Evolutionary conservation across 37 sponge, comb jelly and placozoan species (phyloP), one percentile per base, ranked within the genome.

Genomic region (Ephydatia muelleri): DNA sequence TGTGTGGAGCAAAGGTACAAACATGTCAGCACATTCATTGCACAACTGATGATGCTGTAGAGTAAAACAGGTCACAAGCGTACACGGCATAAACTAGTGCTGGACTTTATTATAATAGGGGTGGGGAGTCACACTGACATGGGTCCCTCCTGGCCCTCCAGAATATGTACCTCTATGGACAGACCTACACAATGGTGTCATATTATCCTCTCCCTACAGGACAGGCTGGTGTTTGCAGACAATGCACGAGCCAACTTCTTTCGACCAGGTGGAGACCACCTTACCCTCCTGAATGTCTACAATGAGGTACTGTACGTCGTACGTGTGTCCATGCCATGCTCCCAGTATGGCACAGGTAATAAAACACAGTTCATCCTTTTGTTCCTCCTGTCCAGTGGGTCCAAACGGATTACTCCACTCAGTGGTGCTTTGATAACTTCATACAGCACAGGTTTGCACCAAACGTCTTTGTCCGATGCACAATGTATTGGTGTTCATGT

Each of bases 341-440:
- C 28, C 70, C 29, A 28, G 5, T 28, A 68, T 28, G 8, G 3
- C 5, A 6, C 4, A 26, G n/a, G n/a, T 25, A 47, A 28, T 43
- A 23, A 43, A 40, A 31, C 47, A 47, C 16, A 39, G 30, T 3
- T 13, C n/a, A n/a, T n/a, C 68, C 9, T 66, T 21, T 29, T 31
- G 3, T 23, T 3, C 68, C 67, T 66, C 14, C 11, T 1, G 12
- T 37, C 3, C 68, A 97, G 93, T 98, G 99, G 99, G 86, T 85
- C 26, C 95, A 94, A 30, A 96, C 97, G 35, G 96, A 95, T 43
- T 99, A 91, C 66, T 99, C 99, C 0, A 95, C 82, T 11, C 99
- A 99, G 78, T 99, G 99, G 99, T 99, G 99, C 48, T 97, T 97
- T 81, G 99, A 99, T 72, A 99, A 99, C 74, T 99, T 92, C 89